A percentile compares a stretch with the other conserved stretches of the same genome.
Conservation (phyloP, 2,797 vertebrate genomes). For the Masticophis lateralis region DNA sequence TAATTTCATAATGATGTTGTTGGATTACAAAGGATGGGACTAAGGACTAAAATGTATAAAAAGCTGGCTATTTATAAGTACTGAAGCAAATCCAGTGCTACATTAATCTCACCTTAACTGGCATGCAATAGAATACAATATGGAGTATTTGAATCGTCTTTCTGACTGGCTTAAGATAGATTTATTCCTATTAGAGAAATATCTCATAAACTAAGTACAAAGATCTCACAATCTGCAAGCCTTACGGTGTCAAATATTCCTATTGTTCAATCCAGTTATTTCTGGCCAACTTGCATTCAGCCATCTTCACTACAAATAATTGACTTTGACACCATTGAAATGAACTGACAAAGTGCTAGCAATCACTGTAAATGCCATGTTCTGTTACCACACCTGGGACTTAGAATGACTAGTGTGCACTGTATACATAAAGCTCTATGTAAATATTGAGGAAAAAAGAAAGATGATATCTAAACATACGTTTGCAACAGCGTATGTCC, state of each 20-base stretch:
- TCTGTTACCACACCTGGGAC: conserved; percentile 37
- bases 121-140: neutral
- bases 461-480: conserved; percentile 6
- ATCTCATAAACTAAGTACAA: conserved; percentile 35
- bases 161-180: neutral
- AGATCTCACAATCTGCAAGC: conserved; percentile 35
- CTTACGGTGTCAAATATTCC: conserved; percentile 37
- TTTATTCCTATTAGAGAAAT: conserved; percentile 34
- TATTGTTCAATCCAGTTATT: conserved; percentile 49
- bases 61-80: neutral
- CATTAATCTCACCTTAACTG: neutral
- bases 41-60: neutral
- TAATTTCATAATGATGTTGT: neutral
- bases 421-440: conserved; percentile 6
- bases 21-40: neutral
- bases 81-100: neutral
- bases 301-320: conserved; percentile 48
- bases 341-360: conserved; percentile 47
- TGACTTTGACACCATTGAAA: conserved; percentile 59
- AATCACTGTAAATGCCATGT: conserved; percentile 38
- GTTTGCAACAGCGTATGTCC: neutral
- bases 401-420: conserved; percentile 14
- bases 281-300: conserved; percentile 49
- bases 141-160: conserved; percentile 1
- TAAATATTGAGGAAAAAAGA: neutral